phyloP scores from a whole-genome alignment of 2,888 invertebrate genomes.

The Pterostichus madidus region DNA sequence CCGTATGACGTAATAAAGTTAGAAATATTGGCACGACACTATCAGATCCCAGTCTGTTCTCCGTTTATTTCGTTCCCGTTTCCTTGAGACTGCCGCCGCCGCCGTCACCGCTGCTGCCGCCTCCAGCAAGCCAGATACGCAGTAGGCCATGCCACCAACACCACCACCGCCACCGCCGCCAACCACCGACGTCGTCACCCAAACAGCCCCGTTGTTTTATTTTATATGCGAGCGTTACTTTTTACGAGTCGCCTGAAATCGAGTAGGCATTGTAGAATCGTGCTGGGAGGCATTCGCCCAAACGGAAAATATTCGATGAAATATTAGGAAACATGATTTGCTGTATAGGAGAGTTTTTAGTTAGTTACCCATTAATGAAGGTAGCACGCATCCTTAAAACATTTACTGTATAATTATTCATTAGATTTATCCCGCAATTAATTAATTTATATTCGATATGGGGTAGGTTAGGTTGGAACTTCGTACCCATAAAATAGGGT shows the following conservation, averaged over 20 bases:
- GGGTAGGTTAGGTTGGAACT: too few relatives aligned
- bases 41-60: slow-evolving; percentile 41
- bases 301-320: not conserved
- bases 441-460: too few relatives aligned
- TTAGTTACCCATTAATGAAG: too few relatives aligned
- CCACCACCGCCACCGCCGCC: not conserved
- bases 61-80: slow-evolving; percentile 34
- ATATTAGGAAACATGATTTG: not conserved
- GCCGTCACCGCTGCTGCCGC: not conserved
- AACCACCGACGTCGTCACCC: slow-evolving; percentile 1
- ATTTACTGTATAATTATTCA: too few relatives aligned
- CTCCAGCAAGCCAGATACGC: not conserved
- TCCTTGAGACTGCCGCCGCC: slow-evolving; percentile 1
- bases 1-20: slow-evolving; percentile 42
- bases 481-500: too few relatives aligned
- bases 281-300: not conserved
- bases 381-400: too few relatives aligned
- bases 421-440: too few relatives aligned
- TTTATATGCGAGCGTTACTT: slow-evolving; percentile 54
- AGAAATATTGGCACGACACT: slow-evolving; percentile 46
- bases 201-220: slow-evolving; percentile 49
- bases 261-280: slow-evolving; percentile 11
- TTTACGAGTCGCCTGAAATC: slow-evolving; percentile 49
- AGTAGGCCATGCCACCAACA: not conserved
- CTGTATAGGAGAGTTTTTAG: not conserved